These are phyloP conservation scores for Neolamprologus ventralis DNA, from an alignment of 2,113 vertebrate genomes.

Conservation along the genomic window DNA sequence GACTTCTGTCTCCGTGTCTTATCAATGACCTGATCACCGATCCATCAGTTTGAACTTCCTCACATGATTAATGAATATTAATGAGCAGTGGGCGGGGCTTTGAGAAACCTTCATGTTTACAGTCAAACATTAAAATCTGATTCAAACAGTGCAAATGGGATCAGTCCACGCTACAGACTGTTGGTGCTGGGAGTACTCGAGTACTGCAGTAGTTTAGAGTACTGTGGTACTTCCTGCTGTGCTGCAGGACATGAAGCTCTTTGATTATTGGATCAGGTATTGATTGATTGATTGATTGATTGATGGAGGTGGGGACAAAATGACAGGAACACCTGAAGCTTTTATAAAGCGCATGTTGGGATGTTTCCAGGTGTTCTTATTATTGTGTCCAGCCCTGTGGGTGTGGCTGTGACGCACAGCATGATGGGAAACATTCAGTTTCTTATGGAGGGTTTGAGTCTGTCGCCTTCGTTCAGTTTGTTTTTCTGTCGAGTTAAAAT, in stretches of 20 bases:
- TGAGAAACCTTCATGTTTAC: not conserved
- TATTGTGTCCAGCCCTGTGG: not conserved
- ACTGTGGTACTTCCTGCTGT: not conserved
- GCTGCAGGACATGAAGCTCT: not conserved
- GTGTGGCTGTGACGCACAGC: not conserved
- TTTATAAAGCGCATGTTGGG: rapidly evolving
- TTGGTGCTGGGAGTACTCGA: rapidly evolving
- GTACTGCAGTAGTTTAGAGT: not conserved
- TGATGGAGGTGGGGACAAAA: not conserved
- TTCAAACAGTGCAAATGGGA: rapidly evolving
- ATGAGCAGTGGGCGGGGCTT: not conserved
- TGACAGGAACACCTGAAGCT: not conserved
- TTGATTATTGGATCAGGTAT: not conserved
- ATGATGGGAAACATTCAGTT: not conserved
- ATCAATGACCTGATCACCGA: rapidly evolving
- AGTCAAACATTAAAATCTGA: not conserved
- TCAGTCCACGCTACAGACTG: not conserved
- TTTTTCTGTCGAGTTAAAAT: not conserved
- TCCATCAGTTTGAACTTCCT: not conserved
- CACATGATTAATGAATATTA: rapidly evolving
- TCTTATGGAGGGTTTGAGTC: not conserved
- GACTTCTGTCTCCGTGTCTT: not conserved
- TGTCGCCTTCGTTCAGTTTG: not conserved
- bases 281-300: not conserved
- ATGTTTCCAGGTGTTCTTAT: not conserved